Evolutionary conservation across 92 coral and sea anemone genomes (phyloP).

Genomic region (Zoanthus sociatus): DNA sequence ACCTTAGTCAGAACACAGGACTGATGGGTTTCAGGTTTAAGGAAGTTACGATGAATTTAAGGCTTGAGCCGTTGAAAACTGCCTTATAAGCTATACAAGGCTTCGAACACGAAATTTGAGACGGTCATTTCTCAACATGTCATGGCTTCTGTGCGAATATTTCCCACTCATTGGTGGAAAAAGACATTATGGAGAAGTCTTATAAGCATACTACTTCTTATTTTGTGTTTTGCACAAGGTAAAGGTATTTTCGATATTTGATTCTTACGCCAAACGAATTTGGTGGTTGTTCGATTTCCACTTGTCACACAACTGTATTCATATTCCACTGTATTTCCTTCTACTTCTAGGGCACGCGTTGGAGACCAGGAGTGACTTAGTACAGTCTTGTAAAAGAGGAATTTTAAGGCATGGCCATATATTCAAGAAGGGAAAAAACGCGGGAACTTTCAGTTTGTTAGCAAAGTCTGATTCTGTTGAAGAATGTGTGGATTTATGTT

Average conservation of each 20-base stretch:
- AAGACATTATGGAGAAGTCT: constrained; percentile 32
- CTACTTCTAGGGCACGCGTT: constrained; percentile 26
- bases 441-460: constrained; percentile 78
- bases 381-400: constrained; percentile 67
- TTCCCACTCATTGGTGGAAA: constrained; percentile 35
- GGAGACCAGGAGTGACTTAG: constrained; percentile 41
- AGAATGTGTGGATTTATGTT: constrained; percentile 86
- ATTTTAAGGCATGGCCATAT: constrained; percentile 66
- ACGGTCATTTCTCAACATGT: constrained; percentile 29
- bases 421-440: constrained; percentile 77
- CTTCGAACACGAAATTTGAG: constrained; percentile 30
- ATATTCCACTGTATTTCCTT: not conserved
- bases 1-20: not conserved
- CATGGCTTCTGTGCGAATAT: constrained; percentile 31
- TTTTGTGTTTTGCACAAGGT: constrained; percentile 43
- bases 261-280: not conserved
- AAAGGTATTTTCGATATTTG: not conserved
- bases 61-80: not conserved
- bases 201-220: constrained; percentile 33
- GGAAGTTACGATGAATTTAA: constrained; percentile 50
- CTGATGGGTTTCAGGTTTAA: constrained; percentile 58
- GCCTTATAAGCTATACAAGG: not conserved
- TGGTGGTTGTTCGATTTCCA: constrained; percentile 18
- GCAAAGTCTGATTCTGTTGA: constrained; percentile 56
- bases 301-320: constrained; percentile 20